phyloP scores from a whole-genome alignment of 1,140 invertebrate genomes.

The Lepidurus arcticus region DNA sequence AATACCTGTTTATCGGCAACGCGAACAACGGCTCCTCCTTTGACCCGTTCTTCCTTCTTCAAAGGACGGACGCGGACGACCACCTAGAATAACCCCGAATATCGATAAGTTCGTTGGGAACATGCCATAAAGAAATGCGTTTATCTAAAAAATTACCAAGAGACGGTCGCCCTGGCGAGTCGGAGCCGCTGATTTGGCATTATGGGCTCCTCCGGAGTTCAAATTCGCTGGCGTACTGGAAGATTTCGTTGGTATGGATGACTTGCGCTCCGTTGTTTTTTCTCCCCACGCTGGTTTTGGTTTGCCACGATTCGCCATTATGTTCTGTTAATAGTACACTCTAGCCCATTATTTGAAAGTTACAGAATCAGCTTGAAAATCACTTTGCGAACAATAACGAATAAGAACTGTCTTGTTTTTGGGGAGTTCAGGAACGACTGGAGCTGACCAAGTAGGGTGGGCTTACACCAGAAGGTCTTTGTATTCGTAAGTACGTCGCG shows the following conservation, averaged over 20 bases:
- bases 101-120: neutral
- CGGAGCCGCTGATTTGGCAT: neutral
- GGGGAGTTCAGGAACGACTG: neutral
- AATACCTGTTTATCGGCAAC: neutral
- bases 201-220: neutral
- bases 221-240: neutral
- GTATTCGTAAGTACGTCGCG: neutral
- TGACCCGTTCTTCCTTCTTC: constrained; percentile 47
- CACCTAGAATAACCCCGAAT: constrained; percentile 39
- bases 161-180: neutral
- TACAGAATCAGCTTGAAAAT: neutral
- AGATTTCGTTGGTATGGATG: neutral
- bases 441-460: neutral
- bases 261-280: neutral
- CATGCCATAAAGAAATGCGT: neutral
- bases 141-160: neutral
- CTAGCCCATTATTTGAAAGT: neutral
- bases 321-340: neutral
- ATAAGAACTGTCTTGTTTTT: no score
- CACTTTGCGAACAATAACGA: no score
- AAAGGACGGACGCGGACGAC: constrained; percentile 51
- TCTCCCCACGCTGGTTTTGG: neutral
- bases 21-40: constrained; percentile 42
- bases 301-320: constrained; percentile 7
- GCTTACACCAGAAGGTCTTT: neutral